Evolutionary conservation across 2,888 invertebrate species (phyloP).

Genomic region (Sinelater perroti): DNA sequence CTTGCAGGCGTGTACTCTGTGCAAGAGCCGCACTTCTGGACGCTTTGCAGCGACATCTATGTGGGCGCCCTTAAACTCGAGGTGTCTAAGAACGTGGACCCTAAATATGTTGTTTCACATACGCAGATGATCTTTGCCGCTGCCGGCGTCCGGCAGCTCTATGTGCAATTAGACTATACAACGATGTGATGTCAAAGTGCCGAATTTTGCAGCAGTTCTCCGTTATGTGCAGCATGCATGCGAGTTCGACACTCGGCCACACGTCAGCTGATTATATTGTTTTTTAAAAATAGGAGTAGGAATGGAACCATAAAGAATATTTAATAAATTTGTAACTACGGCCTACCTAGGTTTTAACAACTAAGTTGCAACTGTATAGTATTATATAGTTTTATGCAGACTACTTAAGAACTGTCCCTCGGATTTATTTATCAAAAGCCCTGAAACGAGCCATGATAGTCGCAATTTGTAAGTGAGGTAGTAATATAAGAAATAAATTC

Average conservation of each 20-base stretch:
- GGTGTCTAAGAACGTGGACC: slow-evolving; percentile 92
- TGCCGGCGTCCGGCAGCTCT: slow-evolving; percentile 89
- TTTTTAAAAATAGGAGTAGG: slow-evolving; percentile 34
- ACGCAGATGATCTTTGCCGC: slow-evolving; percentile 95
- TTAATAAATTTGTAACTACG: slow-evolving; percentile 12
- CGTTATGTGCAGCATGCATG: slow-evolving; percentile 44
- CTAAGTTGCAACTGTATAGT: too few relatives aligned
- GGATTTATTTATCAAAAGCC: too few relatives aligned
- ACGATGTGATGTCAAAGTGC: slow-evolving; percentile 68
- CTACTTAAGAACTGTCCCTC: too few relatives aligned
- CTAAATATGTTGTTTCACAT: slow-evolving; percentile 90
- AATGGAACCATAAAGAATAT: slow-evolving; percentile 29
- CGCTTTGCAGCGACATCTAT: slow-evolving; percentile 91
- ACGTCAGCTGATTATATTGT: slow-evolving; percentile 38
- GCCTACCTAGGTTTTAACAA: slow-evolving; percentile 2
- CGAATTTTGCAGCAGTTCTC: slow-evolving; percentile 30
- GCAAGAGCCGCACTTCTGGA: slow-evolving; percentile 99
- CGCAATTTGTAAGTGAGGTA: too few relatives aligned
- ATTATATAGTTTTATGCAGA: too few relatives aligned
- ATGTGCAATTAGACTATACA: slow-evolving; percentile 93
- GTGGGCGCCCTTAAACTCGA: slow-evolving; percentile 94
- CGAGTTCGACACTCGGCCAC: slow-evolving; percentile 42
- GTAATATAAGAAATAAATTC: too few relatives aligned
- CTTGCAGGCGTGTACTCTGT: slow-evolving; percentile 94
- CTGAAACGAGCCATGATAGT: too few relatives aligned